Base-by-base conservation (phyloP, 2,888 invertebrate species). In the Aleiodes leptofemur region DNA sequence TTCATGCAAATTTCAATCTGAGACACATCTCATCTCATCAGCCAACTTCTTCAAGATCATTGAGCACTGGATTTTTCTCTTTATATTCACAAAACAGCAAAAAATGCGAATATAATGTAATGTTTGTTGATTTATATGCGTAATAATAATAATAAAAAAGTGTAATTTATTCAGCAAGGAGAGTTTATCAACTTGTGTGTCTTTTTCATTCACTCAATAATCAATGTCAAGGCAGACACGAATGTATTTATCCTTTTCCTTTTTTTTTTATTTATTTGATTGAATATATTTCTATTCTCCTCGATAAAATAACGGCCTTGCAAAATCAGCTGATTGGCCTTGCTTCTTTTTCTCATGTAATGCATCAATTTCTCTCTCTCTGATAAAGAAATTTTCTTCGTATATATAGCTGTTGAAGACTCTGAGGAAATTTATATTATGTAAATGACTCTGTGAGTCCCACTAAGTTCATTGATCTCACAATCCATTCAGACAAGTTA, bases 121-220 rank as follows among this genome's bases (percentile, higher is more conserved):
- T 43, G 64, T 64, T 23, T 64, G 64, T 64, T 64, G 64, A 64
- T 64, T 64, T 64, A 64, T 64, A 64, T 48, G 64, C 64, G 64
- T 64, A 64, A 64, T 59, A 59, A 31, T 34, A 13, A 23, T 23
- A 23, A 23, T 23, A 23, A 23, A 1, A 34, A 38, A 31, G 16
- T 16, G 61, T 64, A 64, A 64, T 64, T 64, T 64, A 64, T 64
- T 34, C 64, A 43, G 64, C 48, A 2, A 31, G 59, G 59, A n/a
- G 4, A 29, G 13, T 34, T n/a, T 48, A 11, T 64, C 43, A 43
- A 43, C 64, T 38, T 38, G 23, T 64, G 16, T 43, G 7, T 43
- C 43, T 43, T 16, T 64, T 64, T 64, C 48, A 64, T 64, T 48
- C 64, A 48, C 43, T 64, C 43, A 8, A 43, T 43, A 38, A 38